phyloP scores from a whole-genome alignment of 2,113 vertebrate species.

The Eudyptes chrysolophus region DNA sequence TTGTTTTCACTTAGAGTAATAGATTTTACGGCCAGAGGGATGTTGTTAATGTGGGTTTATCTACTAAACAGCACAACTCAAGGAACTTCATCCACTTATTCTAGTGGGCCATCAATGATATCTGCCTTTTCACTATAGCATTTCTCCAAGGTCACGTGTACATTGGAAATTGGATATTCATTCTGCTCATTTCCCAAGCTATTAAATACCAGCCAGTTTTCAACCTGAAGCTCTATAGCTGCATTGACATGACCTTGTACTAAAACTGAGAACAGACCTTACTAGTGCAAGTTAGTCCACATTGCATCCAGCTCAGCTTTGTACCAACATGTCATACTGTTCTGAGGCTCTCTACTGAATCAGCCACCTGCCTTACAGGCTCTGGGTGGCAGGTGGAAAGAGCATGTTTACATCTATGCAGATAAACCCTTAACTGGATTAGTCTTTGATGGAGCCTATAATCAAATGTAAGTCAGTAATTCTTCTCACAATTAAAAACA shows the following conservation, averaged over 20 bases:
- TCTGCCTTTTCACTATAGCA: neutral
- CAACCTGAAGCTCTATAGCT: neutral
- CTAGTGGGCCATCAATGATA: neutral
- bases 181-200: neutral
- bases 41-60: neutral
- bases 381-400: neutral
- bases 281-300: neutral
- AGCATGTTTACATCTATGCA: neutral
- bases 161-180: neutral
- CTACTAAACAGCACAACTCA: neutral
- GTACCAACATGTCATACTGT: accelerated
- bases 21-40: neutral
- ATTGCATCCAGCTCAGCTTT: neutral
- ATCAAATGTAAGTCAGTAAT: neutral
- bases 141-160: neutral
- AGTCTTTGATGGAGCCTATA: neutral
- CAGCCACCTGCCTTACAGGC: neutral
- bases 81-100: neutral
- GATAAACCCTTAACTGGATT: neutral
- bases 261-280: neutral
- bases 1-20: neutral
- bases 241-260: neutral
- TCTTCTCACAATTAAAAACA: neutral
- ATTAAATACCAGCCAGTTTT: neutral
- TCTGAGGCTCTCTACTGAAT: neutral